phyloP scores from a whole-genome alignment of 2,113 vertebrate genomes.

The Cephalopterus ornatus region DNA sequence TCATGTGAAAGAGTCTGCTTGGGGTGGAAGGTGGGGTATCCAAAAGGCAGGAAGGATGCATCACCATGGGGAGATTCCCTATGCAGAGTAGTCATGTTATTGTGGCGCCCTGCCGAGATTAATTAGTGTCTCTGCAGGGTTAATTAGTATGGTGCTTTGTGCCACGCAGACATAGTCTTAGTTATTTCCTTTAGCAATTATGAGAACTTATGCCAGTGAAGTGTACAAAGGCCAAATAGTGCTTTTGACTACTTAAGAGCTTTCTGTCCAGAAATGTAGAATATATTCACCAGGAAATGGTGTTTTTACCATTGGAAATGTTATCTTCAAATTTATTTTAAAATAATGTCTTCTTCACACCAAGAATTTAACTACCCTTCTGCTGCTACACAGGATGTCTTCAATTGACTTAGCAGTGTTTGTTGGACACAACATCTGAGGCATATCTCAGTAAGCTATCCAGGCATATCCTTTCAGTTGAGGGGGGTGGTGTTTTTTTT shows the following conservation, averaged over 20 bases:
- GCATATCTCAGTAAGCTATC: neutral
- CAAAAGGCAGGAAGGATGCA: rapidly evolving
- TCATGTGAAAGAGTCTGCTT: neutral
- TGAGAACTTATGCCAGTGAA: neutral
- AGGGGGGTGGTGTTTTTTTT: slow-evolving; percentile 1
- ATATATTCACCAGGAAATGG: neutral
- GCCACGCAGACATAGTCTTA: neutral
- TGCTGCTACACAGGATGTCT: neutral
- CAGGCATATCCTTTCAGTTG: neutral
- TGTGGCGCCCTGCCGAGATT: neutral
- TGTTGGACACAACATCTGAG: neutral
- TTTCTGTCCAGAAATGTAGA: neutral
- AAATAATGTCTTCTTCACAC: neutral
- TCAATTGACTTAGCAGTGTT: neutral
- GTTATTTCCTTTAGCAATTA: neutral
- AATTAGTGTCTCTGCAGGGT: slow-evolving; percentile 1
- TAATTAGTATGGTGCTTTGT: slow-evolving; percentile 22
- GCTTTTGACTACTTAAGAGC: neutral
- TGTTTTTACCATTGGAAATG: neutral
- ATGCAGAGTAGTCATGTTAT: neutral
- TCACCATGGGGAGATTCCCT: neutral
- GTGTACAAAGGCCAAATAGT: neutral
- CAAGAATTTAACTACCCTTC: neutral
- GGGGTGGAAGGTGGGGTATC: neutral
- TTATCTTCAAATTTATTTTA: neutral